Evolutionary conservation across 2,113 vertebrate genomes (phyloP).

Genomic region (Cinclus mexicanus): DNA sequence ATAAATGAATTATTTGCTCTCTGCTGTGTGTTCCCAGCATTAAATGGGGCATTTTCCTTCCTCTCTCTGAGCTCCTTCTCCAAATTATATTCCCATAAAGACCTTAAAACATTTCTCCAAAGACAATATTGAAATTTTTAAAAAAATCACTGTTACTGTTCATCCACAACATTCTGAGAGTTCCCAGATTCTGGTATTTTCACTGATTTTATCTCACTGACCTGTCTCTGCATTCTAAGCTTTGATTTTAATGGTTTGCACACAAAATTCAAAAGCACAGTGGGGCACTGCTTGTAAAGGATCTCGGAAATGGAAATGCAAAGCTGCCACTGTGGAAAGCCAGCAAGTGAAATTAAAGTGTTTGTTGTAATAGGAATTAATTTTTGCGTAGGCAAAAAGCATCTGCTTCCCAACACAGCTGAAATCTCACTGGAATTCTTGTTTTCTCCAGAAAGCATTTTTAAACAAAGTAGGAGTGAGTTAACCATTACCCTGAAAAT

Average conservation of each 20-base stretch:
- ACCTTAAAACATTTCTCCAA: background rate
- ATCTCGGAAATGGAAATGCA: background rate
- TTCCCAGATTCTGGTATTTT: background rate
- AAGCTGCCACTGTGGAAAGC: background rate
- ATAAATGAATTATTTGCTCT: background rate
- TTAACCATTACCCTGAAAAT: background rate
- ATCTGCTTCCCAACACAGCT: background rate
- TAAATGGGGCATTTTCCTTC: background rate
- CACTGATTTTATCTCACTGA: background rate
- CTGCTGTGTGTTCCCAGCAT: background rate
- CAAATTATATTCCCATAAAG: background rate
- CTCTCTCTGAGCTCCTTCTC: background rate
- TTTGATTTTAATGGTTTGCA: background rate
- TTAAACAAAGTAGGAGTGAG: background rate
- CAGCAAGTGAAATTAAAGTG: background rate
- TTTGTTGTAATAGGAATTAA: background rate
- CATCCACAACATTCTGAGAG: background rate
- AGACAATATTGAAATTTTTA: background rate
- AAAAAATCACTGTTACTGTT: background rate
- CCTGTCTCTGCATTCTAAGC: background rate
- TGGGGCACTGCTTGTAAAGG: background rate
- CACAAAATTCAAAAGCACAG: background rate
- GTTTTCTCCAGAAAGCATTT: background rate
- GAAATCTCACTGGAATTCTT: background rate
- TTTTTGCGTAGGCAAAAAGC: background rate